phyloP scores from a whole-genome alignment of 1,140 invertebrate species.

The Globodera rostochiensis region DNA sequence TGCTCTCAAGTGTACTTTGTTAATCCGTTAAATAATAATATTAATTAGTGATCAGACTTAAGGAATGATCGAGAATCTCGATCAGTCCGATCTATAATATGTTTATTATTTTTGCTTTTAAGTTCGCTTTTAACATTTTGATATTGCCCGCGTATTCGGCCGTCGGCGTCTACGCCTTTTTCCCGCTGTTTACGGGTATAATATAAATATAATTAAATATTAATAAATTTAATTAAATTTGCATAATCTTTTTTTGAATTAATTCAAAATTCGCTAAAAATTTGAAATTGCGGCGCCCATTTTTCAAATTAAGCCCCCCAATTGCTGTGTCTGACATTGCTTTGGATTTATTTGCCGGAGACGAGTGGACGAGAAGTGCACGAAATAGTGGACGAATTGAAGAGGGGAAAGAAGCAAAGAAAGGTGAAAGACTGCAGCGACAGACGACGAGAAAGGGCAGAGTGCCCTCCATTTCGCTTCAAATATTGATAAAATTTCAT shows the following conservation, averaged over 20 bases:
- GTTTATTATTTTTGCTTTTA: background rate
- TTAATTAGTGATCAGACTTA: too few relatives aligned
- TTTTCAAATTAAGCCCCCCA: constrained; percentile 14
- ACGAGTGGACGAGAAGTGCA: constrained; percentile 22
- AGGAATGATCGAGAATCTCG: background rate
- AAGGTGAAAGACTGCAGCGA: background rate
- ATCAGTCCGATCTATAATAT: background rate
- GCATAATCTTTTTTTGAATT: background rate
- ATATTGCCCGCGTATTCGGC: constrained; percentile 7
- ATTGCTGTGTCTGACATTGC: constrained; percentile 6
- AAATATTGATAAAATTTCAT: too few relatives aligned
- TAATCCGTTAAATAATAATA: background rate
- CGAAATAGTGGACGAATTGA: constrained; percentile 31
- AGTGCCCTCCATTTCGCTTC: too few relatives aligned
- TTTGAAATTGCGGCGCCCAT: background rate
- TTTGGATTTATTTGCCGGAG: constrained; percentile 26
- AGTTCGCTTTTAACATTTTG: constrained; percentile 18
- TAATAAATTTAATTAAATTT: too few relatives aligned
- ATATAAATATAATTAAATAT: too few relatives aligned
- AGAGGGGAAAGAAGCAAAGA: background rate
- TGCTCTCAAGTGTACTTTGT: background rate
- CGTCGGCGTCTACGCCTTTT: constrained; percentile 19
- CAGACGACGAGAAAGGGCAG: background rate
- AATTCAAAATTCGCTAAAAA: background rate
- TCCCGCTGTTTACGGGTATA: constrained; percentile 18